A percentile compares a stretch with the other conserved stretches of the same genome.
Evolutionary conservation across 2,113 vertebrate genomes (phyloP).

Genomic region (Cyprinodon tularosa): DNA sequence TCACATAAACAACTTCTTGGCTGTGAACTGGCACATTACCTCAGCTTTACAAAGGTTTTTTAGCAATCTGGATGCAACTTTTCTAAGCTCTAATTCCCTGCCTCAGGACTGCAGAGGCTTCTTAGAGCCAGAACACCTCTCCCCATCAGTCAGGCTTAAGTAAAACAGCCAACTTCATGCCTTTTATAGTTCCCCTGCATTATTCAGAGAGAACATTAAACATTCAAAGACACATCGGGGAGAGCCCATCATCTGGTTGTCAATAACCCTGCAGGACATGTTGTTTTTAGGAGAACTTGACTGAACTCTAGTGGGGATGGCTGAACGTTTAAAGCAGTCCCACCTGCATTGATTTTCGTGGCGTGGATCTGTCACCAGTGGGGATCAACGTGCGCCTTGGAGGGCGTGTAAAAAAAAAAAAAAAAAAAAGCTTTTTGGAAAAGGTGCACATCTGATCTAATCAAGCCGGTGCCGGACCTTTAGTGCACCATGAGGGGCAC

Average conservation of each 20-base stretch:
- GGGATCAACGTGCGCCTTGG: conserved; percentile 19
- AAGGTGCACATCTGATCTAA: background rate
- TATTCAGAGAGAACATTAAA: conserved; percentile 48
- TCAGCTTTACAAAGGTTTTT: conserved; percentile 40
- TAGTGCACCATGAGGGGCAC: conserved; percentile 11
- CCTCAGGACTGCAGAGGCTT: conserved; percentile 21
- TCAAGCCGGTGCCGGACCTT: conserved; percentile 16
- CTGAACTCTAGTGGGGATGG: conserved; percentile 29
- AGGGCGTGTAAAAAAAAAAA: background rate
- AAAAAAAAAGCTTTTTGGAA: background rate
- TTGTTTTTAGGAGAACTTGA: conserved; percentile 50
- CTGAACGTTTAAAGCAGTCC: conserved; percentile 22
- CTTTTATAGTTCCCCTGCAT: conserved; percentile 41
- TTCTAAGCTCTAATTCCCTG: conserved; percentile 27
- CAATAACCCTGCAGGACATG: conserved; percentile 57
- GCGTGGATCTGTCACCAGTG: conserved; percentile 45
- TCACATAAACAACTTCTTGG: conserved; percentile 49
- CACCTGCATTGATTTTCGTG: conserved; percentile 60
- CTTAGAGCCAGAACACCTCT: conserved; percentile 5
- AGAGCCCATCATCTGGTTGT: conserved; percentile 51
- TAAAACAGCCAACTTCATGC: conserved; percentile 43
- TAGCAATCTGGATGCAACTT: conserved; percentile 51
- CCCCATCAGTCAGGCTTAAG: conserved; percentile 6
- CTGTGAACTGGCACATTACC: conserved; percentile 45
- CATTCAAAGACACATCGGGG: conserved; percentile 56